A percentile compares a stretch with the other conserved stretches of the same genome.
These are phyloP conservation scores for Epinotia brunnichana DNA, from an alignment of 2,888 invertebrate genomes.

Conservation along the genomic window DNA sequence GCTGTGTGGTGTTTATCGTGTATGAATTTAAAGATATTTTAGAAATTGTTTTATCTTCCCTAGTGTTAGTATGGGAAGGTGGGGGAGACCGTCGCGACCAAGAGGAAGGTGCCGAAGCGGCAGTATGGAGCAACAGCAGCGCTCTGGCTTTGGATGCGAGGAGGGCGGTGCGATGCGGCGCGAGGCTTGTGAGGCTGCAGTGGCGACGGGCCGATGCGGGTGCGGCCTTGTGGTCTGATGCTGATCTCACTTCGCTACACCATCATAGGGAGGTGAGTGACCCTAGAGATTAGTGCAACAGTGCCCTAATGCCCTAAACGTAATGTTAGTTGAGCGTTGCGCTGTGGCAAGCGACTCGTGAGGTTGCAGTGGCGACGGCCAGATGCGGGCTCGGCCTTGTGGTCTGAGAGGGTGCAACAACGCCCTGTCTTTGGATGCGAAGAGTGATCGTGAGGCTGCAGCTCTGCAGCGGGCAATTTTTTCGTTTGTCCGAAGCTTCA, in stretches of 20 bases:
- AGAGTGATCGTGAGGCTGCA: too few species aligned
- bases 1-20: not conserved
- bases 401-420: slow-evolving; percentile 61
- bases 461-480: too few species aligned
- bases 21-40: not conserved
- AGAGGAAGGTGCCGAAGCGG: slow-evolving; percentile 72
- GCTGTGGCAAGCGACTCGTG: slow-evolving; percentile 76
- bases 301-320: not conserved
- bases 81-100: slow-evolving; percentile 65
- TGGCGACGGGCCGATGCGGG: slow-evolving; percentile 72
- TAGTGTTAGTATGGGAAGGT: slow-evolving; percentile 79
- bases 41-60: not conserved
- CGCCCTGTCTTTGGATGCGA: not conserved
- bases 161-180: slow-evolving; percentile 75
- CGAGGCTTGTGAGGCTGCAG: slow-evolving; percentile 74
- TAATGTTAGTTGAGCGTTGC: slow-evolving; percentile 65
- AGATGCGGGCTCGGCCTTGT: slow-evolving; percentile 62
- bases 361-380: slow-evolving; percentile 76
- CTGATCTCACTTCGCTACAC: slow-evolving; percentile 74
- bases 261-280: slow-evolving; percentile 72
- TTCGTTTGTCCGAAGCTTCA: too few species aligned
- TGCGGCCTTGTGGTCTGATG: slow-evolving; percentile 72
- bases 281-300: slow-evolving; percentile 45
- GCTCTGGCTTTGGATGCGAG: slow-evolving; percentile 76
- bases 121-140: slow-evolving; percentile 80